A percentile compares a stretch with the other conserved stretches of the same genome.
Conservation (phyloP, 2,888 invertebrate species). For the Monopis laevigella region DNA sequence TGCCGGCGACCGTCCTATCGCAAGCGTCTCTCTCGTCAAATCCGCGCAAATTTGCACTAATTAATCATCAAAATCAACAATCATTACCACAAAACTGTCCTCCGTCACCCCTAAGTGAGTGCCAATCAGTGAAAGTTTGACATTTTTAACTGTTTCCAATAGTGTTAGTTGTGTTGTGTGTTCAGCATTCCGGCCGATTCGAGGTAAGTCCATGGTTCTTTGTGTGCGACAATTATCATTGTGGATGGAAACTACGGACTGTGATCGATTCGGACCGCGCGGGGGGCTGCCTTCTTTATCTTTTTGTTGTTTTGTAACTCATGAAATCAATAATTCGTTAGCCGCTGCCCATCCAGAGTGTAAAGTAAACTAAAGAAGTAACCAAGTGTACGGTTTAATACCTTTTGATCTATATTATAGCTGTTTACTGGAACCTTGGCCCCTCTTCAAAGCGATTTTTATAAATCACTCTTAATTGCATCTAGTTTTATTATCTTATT, state of each 20-base stretch:
- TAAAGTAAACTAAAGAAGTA: too few relatives aligned
- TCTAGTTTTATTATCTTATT: too few relatives aligned
- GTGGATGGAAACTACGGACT: conserved; percentile 2
- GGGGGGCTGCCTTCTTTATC: conserved; percentile 37
- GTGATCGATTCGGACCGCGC: conserved; percentile 52
- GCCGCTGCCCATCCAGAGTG: too few relatives aligned
- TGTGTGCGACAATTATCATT: conserved; percentile 68
- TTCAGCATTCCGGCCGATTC: conserved; percentile 24
- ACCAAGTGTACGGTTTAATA: too few relatives aligned
- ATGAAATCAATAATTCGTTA: conserved; percentile 61
- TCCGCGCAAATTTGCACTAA: conserved; percentile 57
- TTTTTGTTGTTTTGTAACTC: conserved; percentile 65
- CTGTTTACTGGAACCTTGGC: too few relatives aligned
- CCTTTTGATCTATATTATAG: too few relatives aligned
- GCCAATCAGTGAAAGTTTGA: neutral
- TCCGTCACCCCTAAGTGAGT: conserved; percentile 25
- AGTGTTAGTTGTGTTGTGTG: conserved; percentile 7
- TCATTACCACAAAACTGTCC: conserved; percentile 18
- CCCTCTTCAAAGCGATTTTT: too few relatives aligned
- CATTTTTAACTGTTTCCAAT: neutral
- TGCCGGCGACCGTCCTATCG: conserved; percentile 59
- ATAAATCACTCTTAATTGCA: too few relatives aligned
- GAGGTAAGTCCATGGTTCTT: conserved; percentile 51
- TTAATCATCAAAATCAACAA: conserved; percentile 39
- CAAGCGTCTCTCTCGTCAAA: conserved; percentile 58